phyloP scores from a whole-genome alignment of 2,797 vertebrate genomes.

The Botia kubotai region DNA sequence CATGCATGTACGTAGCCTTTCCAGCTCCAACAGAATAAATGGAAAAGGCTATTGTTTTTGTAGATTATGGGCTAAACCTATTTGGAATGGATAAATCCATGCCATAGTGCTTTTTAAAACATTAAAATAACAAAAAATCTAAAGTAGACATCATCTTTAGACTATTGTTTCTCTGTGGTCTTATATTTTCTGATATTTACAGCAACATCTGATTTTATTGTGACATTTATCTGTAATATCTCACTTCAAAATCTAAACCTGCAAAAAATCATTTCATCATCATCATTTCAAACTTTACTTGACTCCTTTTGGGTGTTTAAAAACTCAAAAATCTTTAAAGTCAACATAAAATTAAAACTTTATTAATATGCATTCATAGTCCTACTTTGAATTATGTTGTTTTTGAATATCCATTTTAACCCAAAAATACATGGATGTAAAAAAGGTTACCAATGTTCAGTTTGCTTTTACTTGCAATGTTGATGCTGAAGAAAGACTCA shows the following conservation, averaged over 20 bases:
- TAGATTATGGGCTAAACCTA: conserved; percentile 58
- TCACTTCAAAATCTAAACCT: background rate
- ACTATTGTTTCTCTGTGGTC: background rate
- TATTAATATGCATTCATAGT: too few species aligned
- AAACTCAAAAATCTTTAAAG: too few species aligned
- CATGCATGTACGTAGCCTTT: conserved; percentile 54
- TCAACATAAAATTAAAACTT: too few species aligned
- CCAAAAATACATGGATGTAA: background rate
- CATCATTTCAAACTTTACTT: background rate
- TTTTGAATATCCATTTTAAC: background rate
- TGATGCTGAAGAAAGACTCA: conserved; percentile 2
- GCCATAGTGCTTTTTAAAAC: conserved; percentile 38
- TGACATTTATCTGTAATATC: background rate
- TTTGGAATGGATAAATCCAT: conserved; percentile 46
- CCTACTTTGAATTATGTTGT: background rate
- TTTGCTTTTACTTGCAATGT: background rate
- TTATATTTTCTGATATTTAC: background rate
- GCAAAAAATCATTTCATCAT: background rate
- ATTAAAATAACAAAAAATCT: conserved; percentile 11
- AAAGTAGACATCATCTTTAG: background rate
- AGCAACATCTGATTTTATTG: background rate
- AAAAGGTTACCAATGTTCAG: background rate
- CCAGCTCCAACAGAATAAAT: conserved; percentile 55
- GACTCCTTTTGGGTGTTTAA: too few species aligned
- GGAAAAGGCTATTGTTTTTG: conserved; percentile 67